Conservation (phyloP, 1,140 invertebrate genomes). For the Zaprionus africanus region DNA sequence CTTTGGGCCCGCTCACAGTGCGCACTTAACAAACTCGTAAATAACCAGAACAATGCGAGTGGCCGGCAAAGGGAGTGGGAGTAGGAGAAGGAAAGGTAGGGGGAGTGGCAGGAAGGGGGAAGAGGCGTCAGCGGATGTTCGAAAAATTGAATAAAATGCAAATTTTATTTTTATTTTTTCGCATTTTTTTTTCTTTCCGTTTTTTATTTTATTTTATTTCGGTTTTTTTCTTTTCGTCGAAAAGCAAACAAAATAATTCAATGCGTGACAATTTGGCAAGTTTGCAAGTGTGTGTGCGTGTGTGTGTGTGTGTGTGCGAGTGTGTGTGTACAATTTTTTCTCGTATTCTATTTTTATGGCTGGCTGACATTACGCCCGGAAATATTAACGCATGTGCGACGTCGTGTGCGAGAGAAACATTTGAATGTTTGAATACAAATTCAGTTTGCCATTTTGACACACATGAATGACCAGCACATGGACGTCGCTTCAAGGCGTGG, state of each 20-base stretch:
- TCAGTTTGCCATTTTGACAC: constrained; percentile 82
- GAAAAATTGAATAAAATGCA: constrained; percentile 81
- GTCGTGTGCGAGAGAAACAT: constrained; percentile 36
- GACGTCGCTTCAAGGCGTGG: constrained; percentile 11
- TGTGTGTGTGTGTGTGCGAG: constrained; percentile 14
- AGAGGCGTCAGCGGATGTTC: constrained; percentile 45
- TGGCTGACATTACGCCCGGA: constrained; percentile 70
- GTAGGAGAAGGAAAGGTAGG: constrained; percentile 3
- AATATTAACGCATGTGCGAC: constrained; percentile 80
- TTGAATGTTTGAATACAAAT: constrained; percentile 82
- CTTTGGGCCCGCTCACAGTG: constrained; percentile 42
- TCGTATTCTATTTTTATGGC: constrained; percentile 64
- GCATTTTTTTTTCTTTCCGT: constrained; percentile 46
- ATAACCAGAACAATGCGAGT: constrained; percentile 73
- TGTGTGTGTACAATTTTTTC: constrained; percentile 46
- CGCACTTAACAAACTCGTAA: constrained; percentile 79
- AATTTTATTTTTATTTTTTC: constrained; percentile 69
- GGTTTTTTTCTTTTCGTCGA: constrained; percentile 21
- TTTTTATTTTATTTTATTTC: constrained; percentile 29
- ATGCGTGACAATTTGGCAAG: constrained; percentile 76
- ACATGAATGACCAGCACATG: constrained; percentile 78
- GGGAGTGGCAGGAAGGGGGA: not conserved
- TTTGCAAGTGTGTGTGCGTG: constrained; percentile 14
- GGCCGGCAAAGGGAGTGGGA: constrained; percentile 34
- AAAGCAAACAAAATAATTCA: constrained; percentile 75